These are phyloP conservation scores for Lordiphosa andalusiaca DNA, from an alignment of 2,888 invertebrate species.

Conservation along the genomic window DNA sequence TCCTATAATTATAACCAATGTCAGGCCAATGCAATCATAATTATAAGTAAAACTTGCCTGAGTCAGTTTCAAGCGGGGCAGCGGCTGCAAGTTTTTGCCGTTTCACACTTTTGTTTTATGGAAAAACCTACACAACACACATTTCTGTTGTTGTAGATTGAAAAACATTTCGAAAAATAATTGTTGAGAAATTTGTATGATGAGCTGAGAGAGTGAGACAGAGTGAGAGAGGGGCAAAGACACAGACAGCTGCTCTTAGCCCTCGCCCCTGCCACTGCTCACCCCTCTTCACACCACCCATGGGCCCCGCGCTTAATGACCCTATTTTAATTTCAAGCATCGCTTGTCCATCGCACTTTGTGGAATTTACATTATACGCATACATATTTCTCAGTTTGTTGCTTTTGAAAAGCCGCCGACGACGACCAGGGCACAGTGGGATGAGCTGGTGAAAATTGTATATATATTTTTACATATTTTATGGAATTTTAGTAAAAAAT, in stretches of 20 bases:
- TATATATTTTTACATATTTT: too few relatives aligned
- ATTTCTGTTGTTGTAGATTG: conserved; percentile 48
- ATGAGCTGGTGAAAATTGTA: too few relatives aligned
- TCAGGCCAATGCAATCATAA: conserved; percentile 57
- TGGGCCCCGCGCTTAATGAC: conserved; percentile 63
- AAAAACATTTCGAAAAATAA: conserved; percentile 72
- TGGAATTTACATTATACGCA: conserved; percentile 72
- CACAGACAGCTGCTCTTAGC: conserved; percentile 19
- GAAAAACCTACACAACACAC: conserved; percentile 25
- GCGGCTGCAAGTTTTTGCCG: conserved; percentile 11
- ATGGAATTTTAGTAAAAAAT: too few relatives aligned
- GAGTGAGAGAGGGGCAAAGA: conserved; percentile 8
- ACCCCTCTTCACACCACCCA: conserved; percentile 5
- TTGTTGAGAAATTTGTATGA: conserved; percentile 72
- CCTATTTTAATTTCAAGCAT: conserved; percentile 73
- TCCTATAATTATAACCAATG: conserved; percentile 69
- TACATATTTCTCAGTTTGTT: conserved; percentile 45
- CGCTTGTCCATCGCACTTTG: conserved; percentile 75
- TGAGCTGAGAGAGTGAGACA: conserved; percentile 17
- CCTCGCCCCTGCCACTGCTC: conserved; percentile 5
- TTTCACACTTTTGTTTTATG: conserved; percentile 39
- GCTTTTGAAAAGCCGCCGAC: conserved; percentile 68
- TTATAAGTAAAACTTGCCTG: conserved; percentile 49
- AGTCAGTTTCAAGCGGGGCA: conserved; percentile 43
- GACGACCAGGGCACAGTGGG: conserved; percentile 15